Evolutionary conservation across 2,888 invertebrate genomes (phyloP).

Genomic region (Melieria picta): DNA sequence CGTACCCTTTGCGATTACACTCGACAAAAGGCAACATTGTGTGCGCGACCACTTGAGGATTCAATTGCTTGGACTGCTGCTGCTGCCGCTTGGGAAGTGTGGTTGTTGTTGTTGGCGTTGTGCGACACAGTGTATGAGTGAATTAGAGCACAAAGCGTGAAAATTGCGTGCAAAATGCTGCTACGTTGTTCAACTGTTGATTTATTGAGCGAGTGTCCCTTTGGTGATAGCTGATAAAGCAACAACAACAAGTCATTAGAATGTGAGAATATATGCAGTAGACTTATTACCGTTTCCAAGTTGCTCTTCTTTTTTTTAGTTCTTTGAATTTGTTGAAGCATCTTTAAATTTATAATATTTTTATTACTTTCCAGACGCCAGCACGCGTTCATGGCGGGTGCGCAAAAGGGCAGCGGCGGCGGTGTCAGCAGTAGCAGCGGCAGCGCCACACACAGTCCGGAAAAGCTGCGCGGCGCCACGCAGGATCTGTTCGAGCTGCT

Average conservation of each 20-base stretch:
- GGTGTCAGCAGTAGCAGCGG: constrained; percentile 41
- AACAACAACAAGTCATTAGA: background rate
- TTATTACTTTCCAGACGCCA: constrained; percentile 71
- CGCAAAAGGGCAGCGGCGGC: constrained; percentile 49
- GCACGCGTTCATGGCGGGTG: constrained; percentile 68
- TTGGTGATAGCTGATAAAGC: too few relatives aligned
- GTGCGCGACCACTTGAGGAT: too few relatives aligned
- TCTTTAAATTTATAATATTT: constrained; percentile 14
- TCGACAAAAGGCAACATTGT: too few relatives aligned
- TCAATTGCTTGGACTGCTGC: too few relatives aligned
- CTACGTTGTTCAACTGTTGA: background rate
- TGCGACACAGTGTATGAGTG: too few relatives aligned
- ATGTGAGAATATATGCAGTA: background rate
- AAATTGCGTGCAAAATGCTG: constrained; percentile 20
- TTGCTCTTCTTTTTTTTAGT: background rate
- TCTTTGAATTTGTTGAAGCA: background rate
- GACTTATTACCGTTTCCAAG: background rate
- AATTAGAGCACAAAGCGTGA: constrained; percentile 6
- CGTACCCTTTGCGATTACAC: background rate
- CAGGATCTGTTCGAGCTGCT: constrained; percentile 91
- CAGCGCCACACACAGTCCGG: constrained; percentile 64
- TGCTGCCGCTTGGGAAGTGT: too few relatives aligned
- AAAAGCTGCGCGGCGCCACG: constrained; percentile 68
- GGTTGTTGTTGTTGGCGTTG: too few relatives aligned
- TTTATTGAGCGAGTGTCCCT: background rate